Evolutionary conservation across 2,888 invertebrate genomes (phyloP).

Genomic region (Sialis lutaria): DNA sequence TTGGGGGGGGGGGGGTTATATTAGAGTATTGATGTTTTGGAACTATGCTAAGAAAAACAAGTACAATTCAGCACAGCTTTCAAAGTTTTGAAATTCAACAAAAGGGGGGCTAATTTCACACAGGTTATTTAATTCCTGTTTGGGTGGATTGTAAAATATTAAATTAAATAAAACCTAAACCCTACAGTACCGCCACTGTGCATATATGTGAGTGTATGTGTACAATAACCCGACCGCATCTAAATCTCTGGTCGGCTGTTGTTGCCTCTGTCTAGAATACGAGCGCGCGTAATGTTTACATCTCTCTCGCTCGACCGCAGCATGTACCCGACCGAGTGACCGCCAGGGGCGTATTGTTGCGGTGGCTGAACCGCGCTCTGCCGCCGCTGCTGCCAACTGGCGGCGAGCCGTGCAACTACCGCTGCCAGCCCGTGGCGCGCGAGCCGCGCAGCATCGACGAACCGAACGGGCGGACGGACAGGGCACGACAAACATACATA

Average conservation of each 20-base stretch:
- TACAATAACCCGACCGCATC: not conserved
- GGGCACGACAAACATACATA: not conserved
- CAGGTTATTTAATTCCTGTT: too few species aligned
- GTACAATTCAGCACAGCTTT: too few species aligned
- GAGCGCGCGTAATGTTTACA: not conserved
- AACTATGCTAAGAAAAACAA: too few species aligned
- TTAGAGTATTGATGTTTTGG: too few species aligned
- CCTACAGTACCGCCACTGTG: not conserved
- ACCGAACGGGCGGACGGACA: not conserved
- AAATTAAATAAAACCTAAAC: not conserved
- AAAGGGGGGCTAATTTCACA: too few species aligned
- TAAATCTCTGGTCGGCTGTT: too few species aligned
- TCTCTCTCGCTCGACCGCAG: not conserved
- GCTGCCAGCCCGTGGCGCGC: not conserved
- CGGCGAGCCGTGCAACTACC: not conserved
- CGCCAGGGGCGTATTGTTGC: constrained; percentile 1
- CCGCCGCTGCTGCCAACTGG: not conserved
- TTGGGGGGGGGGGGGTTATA: too few species aligned
- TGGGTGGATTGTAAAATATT: not conserved
- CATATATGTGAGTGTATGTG: constrained; percentile 1
- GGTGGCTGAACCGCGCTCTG: not conserved
- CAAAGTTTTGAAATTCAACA: too few species aligned
- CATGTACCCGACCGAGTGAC: not conserved
- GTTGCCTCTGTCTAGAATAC: not conserved
- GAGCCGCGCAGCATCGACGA: not conserved